These are phyloP conservation scores for Poeciliopsis retropinna DNA, from an alignment of 2,113 vertebrate species.

Conservation along the genomic window DNA sequence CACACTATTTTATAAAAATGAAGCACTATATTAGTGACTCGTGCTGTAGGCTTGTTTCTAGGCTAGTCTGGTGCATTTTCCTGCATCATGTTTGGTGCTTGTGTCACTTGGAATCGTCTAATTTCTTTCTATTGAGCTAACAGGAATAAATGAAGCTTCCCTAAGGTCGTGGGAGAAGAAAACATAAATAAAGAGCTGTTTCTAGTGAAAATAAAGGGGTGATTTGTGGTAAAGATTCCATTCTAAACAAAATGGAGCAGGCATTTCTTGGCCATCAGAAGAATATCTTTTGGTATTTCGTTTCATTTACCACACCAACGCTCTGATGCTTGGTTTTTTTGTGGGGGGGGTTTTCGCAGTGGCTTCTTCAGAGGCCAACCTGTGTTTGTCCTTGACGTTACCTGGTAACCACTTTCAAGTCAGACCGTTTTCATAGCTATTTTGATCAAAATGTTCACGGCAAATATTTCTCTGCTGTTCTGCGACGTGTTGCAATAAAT, in stretches of 20 bases:
- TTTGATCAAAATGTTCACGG: slow-evolving; percentile 22
- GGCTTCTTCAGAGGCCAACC: slow-evolving; percentile 15
- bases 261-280: background rate
- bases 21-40: slow-evolving; percentile 40
- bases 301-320: background rate
- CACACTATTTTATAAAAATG: slow-evolving; percentile 14
- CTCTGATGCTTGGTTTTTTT: background rate
- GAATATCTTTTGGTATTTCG: background rate
- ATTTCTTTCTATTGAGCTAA: slow-evolving; percentile 28
- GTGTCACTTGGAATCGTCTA: slow-evolving; percentile 28
- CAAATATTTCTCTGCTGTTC: slow-evolving; percentile 23
- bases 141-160: background rate
- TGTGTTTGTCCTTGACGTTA: slow-evolving; percentile 40
- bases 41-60: slow-evolving; percentile 14
- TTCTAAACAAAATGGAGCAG: background rate
- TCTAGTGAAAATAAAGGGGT: background rate
- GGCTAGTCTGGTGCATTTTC: slow-evolving; percentile 28
- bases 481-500: slow-evolving; percentile 4
- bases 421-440: slow-evolving; percentile 24
- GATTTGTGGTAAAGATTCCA: background rate
- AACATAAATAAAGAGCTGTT: background rate
- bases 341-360: background rate
- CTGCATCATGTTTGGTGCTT: slow-evolving; percentile 24
- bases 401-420: slow-evolving; percentile 49
- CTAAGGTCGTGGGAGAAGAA: background rate